Base-by-base conservation (phyloP, 2,797 vertebrate species). In the Mormyrus hasselquistii region DNA sequence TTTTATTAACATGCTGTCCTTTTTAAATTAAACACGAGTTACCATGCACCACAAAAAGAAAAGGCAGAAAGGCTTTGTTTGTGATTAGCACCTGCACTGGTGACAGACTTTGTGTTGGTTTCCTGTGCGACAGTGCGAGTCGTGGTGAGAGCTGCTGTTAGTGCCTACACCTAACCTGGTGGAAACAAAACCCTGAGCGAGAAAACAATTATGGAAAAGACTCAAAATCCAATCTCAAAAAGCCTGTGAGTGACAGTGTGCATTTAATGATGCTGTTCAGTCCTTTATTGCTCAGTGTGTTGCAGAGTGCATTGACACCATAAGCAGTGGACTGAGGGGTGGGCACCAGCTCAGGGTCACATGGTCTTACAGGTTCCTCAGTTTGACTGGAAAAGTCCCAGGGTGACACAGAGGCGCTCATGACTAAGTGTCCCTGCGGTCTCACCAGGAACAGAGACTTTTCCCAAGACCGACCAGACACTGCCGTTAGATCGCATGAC, bases 1-100 rank as follows among this genome's bases (percentile, higher is more conserved):
- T 86, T 86, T 86, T 19, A 86, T 86, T 53, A 86, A 53, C 29
- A 86, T 16, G 22, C 49, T 55, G 82, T 52, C 82, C 41, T 86
- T 86, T 52, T 52, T 29, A 52, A 86, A 52, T 86, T 34, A 53
- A 52, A 82, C 19, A 82, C 16, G 3, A 73, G 65, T 84, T 49
- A 22, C 49, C 41, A 0, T 10, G n/a, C 22, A 52, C 10, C 25
- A 29, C 25, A 73, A 73, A 84, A 69, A 73, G 52, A 69, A 52
- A 84, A 29, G 65, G 65, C 29, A 38, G 65, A 73, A 73, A 73
- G 12, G 65, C 65, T 47, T 82, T 82, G 19, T 47, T 47, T 44
- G 16, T 47, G 76, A 82, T 47, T 47, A 44, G 41, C 41, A 82
- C 38, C 76, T 82, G 41, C 16, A 6, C 65, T 38, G 65, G 65